phyloP scores from a whole-genome alignment of 2,797 vertebrate genomes.

The Enteromius trimaculatus region DNA sequence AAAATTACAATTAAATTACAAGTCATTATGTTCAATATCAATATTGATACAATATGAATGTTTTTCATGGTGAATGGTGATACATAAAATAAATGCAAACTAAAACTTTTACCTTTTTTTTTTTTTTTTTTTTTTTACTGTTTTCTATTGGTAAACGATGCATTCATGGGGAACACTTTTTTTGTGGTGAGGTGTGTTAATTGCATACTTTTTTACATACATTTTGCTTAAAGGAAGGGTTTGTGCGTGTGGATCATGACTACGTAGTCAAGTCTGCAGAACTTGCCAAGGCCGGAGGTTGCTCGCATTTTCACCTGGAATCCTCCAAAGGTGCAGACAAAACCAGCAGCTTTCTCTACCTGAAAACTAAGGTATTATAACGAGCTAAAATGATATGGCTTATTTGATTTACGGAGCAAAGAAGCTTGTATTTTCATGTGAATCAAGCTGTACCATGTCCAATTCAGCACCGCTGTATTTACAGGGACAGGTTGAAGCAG shows the following conservation, averaged over 20 bases:
- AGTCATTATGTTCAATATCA: too few relatives aligned
- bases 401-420: background rate
- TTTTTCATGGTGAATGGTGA: background rate
- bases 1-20: too few relatives aligned
- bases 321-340: constrained; percentile 82
- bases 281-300: constrained; percentile 87
- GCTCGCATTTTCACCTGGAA: constrained; percentile 85
- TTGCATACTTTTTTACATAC: background rate
- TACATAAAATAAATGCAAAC: background rate
- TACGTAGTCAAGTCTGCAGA: constrained; percentile 88
- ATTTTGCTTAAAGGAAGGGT: constrained; percentile 79
- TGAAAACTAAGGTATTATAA: constrained; percentile 78
- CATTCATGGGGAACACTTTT: background rate
- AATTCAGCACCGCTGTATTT: constrained; percentile 33
- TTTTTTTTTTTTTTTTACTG: background rate
- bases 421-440: background rate
- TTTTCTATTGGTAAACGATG: background rate
- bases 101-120: background rate
- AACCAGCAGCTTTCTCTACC: constrained; percentile 78
- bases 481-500: constrained; percentile 83
- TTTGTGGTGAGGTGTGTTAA: background rate
- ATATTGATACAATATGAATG: background rate
- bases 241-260: constrained; percentile 88
- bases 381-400: background rate
- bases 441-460: background rate